Base-by-base conservation (phyloP, 1,140 invertebrate genomes). In the Neotoxoptera formosana region DNA sequence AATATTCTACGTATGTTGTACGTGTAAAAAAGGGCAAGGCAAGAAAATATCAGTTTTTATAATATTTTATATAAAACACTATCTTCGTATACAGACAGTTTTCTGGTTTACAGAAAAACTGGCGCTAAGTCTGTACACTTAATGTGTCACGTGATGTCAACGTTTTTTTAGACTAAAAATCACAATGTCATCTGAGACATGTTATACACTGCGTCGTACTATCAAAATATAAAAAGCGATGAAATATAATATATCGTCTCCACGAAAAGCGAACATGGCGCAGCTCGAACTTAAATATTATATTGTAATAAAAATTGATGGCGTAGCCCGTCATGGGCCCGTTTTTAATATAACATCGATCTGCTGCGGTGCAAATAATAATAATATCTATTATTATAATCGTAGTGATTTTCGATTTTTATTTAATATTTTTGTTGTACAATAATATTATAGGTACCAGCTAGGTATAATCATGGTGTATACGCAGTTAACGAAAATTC, bases 91-190 rank as follows among this genome's bases (percentile, higher is more conserved):
- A n/a, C 30, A 67, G 30, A 67, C 60, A 67, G 30, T 84, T 84
- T 84, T 45, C 23, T 45, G 36, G 84, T 87, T 87, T 87, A 30
- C 84, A 47, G 41, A 87, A 87, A 87, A 87, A 30, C 14, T n/a
- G 20, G 41, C 25, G 45, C 23, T 30, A 48, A 87, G 41, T 87
- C 30, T 8, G 45, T 20, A 87, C 84, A 87, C 45, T 47, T 84
- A n/a, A 87, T 17, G 45, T 87, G 84, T 87, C 45, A 87, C 20
- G 14, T n/a, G 45, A 87, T 48, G 25, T 87, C 23, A 87, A 87
- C 21, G 25, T 87, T 87, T 87, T 87, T 87, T 87, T n/a, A 47
- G 7, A 84, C 83, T 84, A 84, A 84, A 84, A 84, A 36, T 8
- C 36, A 84, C 83, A 30, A 84, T 45, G 83, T 84, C 83, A 84